phyloP scores from a whole-genome alignment of 2,888 invertebrate genomes.

The Eremobia ochroleuca region DNA sequence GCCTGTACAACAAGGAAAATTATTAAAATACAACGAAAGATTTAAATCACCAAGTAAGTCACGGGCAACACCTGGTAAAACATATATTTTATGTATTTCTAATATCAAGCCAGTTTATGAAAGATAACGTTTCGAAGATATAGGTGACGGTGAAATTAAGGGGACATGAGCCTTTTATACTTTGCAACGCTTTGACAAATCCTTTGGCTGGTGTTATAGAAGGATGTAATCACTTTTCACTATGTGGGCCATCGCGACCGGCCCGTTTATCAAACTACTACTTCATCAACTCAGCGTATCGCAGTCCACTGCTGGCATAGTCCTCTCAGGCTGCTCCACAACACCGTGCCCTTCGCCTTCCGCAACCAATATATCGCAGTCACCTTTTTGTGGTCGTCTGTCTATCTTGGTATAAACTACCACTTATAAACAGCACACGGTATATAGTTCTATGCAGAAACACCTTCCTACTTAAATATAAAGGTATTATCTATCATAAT shows the following conservation, averaged over 20 bases:
- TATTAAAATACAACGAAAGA: no score
- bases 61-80: no score
- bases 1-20: no score
- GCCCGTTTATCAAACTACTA: background rate
- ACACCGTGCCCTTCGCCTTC: no score
- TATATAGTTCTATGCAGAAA: background rate
- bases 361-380: no score
- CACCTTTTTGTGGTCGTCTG: no score
- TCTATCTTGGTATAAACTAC: background rate
- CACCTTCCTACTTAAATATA: conserved; percentile 34
- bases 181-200: background rate
- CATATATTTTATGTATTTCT: background rate
- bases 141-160: no score
- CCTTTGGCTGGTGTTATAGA: background rate
- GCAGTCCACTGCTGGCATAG: background rate
- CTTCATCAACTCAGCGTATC: background rate
- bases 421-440: background rate
- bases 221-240: background rate
- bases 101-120: background rate
- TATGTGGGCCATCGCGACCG: background rate
- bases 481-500: conserved; percentile 36
- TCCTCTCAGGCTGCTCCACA: no score
- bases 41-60: no score
- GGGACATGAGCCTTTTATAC: background rate
- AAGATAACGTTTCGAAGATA: background rate